phyloP scores from a whole-genome alignment of 2,888 invertebrate genomes.

The Caenorhabditis plicata region DNA sequence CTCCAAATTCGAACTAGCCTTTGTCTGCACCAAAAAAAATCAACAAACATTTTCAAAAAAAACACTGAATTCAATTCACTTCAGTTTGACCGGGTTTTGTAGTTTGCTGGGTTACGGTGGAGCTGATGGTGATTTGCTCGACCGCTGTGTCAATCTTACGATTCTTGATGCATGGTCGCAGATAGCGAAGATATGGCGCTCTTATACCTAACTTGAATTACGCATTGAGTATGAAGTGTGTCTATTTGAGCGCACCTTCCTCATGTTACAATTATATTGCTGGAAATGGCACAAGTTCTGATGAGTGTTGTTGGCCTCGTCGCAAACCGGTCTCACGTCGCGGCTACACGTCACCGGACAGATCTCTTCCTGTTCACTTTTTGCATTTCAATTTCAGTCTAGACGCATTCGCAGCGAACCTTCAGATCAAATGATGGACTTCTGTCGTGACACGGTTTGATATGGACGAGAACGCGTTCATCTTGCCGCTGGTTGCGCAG shows the following conservation, averaged over 20 bases:
- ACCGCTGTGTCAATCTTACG: conserved; percentile 26
- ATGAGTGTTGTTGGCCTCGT: conserved; percentile 58
- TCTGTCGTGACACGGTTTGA: conserved; percentile 49
- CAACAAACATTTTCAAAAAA: no score
- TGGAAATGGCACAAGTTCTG: conserved; percentile 61
- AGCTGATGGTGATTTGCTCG: conserved; percentile 7
- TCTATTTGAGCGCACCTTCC: conserved; percentile 23
- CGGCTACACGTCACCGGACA: conserved; percentile 33
- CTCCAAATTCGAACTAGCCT: no score
- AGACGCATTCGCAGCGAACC: conserved; percentile 10
- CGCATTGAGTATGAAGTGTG: background rate
- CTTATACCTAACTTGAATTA: conserved; percentile 21
- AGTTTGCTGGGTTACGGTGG: no score
- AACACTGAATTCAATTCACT: no score
- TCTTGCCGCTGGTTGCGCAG: conserved; percentile 33
- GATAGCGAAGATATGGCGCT: conserved; percentile 20
- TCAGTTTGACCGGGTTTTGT: no score
- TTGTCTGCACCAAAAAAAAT: no score
- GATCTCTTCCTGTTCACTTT: conserved; percentile 21
- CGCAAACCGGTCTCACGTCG: conserved; percentile 53
- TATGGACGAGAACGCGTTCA: conserved; percentile 54
- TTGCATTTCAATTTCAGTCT: background rate
- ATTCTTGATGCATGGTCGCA: conserved; percentile 18
- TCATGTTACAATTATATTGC: conserved; percentile 49
- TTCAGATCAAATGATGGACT: conserved; percentile 46